phyloP scores from a whole-genome alignment of 2,888 invertebrate species.

The Holacanthella duospinosa region DNA sequence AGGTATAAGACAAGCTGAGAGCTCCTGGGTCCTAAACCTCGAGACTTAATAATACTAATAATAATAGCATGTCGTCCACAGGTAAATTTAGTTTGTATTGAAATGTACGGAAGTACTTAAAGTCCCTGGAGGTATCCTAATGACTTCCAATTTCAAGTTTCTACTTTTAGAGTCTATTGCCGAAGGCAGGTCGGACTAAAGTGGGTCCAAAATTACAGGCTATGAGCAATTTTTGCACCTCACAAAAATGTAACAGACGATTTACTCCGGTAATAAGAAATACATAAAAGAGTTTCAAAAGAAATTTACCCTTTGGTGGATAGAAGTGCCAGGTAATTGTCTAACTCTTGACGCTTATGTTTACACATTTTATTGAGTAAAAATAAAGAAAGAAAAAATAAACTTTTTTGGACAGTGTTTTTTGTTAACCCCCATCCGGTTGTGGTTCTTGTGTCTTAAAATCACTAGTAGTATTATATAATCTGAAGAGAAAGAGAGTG shows the following conservation, averaged over 20 bases:
- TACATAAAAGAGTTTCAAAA: not conserved
- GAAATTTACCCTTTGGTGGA: too few species aligned
- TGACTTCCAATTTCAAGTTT: conserved; percentile 1
- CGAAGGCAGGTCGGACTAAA: not conserved
- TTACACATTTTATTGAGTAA: not conserved
- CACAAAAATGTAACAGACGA: conserved; percentile 4
- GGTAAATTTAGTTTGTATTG: too few species aligned
- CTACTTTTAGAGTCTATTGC: not conserved
- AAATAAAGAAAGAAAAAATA: not conserved
- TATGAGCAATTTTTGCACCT: not conserved
- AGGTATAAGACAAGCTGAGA: too few species aligned
- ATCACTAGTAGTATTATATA: not conserved
- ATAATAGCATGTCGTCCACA: too few species aligned
- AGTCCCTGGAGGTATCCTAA: not conserved
- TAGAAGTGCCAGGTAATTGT: too few species aligned
- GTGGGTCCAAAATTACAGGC: not conserved
- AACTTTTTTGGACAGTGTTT: too few species aligned
- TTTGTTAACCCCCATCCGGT: too few species aligned
- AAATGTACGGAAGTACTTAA: not conserved
- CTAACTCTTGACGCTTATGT: not conserved
- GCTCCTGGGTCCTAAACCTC: too few species aligned
- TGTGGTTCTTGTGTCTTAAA: not conserved
- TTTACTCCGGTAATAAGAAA: not conserved
- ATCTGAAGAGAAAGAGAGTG: not conserved
- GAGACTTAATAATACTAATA: too few species aligned